phyloP scores from a whole-genome alignment of 2,113 vertebrate genomes.

The Mormyrus iriodes region DNA sequence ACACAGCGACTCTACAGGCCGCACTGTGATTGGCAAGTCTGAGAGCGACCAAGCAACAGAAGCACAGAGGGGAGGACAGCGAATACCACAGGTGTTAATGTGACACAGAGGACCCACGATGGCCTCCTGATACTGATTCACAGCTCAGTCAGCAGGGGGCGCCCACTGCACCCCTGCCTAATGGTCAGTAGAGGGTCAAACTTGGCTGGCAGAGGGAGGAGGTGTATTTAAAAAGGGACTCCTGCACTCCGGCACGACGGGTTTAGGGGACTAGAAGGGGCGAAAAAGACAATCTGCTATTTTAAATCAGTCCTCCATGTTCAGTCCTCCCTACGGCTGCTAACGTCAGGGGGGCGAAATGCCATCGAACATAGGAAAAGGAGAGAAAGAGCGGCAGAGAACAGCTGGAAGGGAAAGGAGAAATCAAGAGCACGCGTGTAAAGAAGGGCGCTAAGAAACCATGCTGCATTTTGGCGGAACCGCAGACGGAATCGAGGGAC shows the following conservation, averaged over 20 bases:
- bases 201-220: neutral
- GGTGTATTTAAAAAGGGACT: neutral
- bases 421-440: neutral
- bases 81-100: constrained; percentile 19
- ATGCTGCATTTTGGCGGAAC: neutral
- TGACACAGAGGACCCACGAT: constrained; percentile 23
- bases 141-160: neutral
- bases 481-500: neutral
- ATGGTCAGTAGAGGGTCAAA: neutral
- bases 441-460: neutral
- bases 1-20: neutral
- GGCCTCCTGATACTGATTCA: neutral
- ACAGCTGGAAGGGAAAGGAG: neutral
- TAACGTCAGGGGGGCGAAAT: neutral
- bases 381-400: neutral
- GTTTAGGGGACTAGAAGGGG: neutral
- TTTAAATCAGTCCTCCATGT: neutral
- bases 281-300: neutral
- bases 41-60: neutral
- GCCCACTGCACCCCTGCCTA: neutral
- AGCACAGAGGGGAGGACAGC: constrained; percentile 15
- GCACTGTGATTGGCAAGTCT: neutral
- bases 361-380: neutral
- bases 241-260: neutral
- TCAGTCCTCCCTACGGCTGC: neutral